Evolutionary conservation across 2,113 vertebrate genomes (phyloP), one percentile per base, ranked within the genome.

Genomic region (Corythornis cristatus): DNA sequence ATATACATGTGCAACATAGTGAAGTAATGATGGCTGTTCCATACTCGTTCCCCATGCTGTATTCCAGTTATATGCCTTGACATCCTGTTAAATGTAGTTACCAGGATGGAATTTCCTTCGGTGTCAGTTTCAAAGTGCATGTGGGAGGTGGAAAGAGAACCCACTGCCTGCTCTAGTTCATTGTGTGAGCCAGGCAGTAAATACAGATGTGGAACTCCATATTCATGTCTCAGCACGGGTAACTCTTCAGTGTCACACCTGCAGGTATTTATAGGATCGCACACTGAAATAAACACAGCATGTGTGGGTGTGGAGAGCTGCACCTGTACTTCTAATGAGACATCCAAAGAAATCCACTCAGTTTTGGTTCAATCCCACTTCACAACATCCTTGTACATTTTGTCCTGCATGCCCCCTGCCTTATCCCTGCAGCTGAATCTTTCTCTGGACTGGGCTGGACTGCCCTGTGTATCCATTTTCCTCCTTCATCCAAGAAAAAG

Each of bases 131-230:
- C 78, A 46, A 92, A 67, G 74, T 53, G 29, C 9, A 1, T 23
- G 35, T 64, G 42, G 86, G 62, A 84, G 80, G 57, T 94, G 74
- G 73, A 58, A 80, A 66, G 88, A 57, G 51, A 93, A 76, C 54
- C n/a, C 67, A 70, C 20, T 77, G 83, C 74, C 71, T 85, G 71
- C 81, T 66, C 22, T 31, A 48, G 71, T 64, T 93, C 71, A 58
- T 66, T 91, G 95, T 95, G 74, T 64, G 75, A 94, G 79, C 46
- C 37, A 93, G 75, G 82, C 84, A 86, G 89, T 78, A 92, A 91
- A 50, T 92, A 87, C 81, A 96, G 95, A 91, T 91, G 93, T 91
- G 84, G 84, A 93, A 89, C 89, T 96, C 94, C 84, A 87, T 93
- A 96, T 94, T 94, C 91, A 96, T 85, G 89, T 73, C 87, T 93